A percentile compares a stretch with the other conserved stretches of the same genome.
Evolutionary conservation across 2,888 invertebrate species (phyloP).

Genomic region (Yponomeuta sedellus): DNA sequence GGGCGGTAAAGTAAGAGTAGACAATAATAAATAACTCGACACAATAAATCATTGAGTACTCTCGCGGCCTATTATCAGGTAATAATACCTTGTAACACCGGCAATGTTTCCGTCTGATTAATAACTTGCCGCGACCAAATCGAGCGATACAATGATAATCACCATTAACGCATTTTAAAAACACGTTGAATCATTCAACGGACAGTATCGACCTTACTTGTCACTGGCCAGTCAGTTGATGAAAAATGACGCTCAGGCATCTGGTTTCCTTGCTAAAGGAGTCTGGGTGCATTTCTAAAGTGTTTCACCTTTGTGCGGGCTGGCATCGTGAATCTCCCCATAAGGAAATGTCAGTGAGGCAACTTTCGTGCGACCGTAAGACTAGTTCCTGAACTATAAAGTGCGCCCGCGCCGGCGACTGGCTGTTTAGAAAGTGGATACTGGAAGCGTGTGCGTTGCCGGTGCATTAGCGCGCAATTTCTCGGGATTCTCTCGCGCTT

Average conservation of each 20-base stretch:
- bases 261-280: neutral
- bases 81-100: constrained; percentile 7
- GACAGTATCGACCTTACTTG: constrained; percentile 44
- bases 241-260: constrained; percentile 39
- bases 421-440: constrained; percentile 74
- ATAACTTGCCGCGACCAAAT: constrained; percentile 42
- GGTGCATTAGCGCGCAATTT: constrained; percentile 64
- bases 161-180: constrained; percentile 42
- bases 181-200: constrained; percentile 43
- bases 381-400: constrained; percentile 71
- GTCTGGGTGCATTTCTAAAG: neutral
- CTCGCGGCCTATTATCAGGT: neutral
- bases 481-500: constrained; percentile 74
- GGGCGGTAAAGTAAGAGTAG: neutral
- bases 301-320: constrained; percentile 21
- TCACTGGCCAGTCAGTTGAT: constrained; percentile 47
- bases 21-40: neutral
- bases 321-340: constrained; percentile 19
- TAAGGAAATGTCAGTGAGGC: constrained; percentile 60
- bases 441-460: constrained; percentile 43
- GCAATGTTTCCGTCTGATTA: constrained; percentile 29
- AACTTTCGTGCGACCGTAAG: constrained; percentile 57
- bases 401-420: constrained; percentile 34
- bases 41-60: neutral
- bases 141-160: constrained; percentile 37